These are phyloP conservation scores for Carterocephalus palaemon DNA, from an alignment of 2,888 invertebrate species.

Conservation along the genomic window DNA sequence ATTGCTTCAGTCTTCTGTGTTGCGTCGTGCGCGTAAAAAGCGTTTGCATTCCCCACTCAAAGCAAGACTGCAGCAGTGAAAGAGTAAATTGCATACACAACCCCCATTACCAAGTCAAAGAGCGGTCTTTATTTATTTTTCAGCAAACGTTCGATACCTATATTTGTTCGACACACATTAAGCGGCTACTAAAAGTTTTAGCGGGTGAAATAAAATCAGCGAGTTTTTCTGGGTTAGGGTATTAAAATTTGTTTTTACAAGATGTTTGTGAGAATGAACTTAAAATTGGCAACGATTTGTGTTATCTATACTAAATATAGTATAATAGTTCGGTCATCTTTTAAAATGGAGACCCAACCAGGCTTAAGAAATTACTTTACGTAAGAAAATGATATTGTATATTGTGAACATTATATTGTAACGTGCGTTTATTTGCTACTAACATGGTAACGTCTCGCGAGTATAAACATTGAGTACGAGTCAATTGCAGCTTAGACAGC, in stretches of 20 bases:
- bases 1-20: no score
- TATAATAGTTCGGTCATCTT: no score
- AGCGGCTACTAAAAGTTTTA: neutral
- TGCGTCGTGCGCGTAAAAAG: neutral
- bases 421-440: no score
- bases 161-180: conserved; percentile 2
- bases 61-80: neutral
- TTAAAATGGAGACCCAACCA: no score
- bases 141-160: conserved; percentile 1
- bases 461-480: conserved; percentile 9
- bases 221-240: neutral
- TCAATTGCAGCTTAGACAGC: conserved; percentile 33
- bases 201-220: neutral
- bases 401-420: no score
- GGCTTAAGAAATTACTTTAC: no score
- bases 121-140: conserved; percentile 3
- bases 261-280: no score
- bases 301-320: no score
- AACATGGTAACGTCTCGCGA: neutral
- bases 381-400: no score
- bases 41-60: conserved; percentile 4
- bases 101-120: conserved; percentile 8
- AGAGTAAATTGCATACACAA: conserved; percentile 4
- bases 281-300: no score
- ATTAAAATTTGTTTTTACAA: neutral